Base-by-base conservation (phyloP, 1,140 invertebrate species). In the Pogonomyrmex barbatus region DNA sequence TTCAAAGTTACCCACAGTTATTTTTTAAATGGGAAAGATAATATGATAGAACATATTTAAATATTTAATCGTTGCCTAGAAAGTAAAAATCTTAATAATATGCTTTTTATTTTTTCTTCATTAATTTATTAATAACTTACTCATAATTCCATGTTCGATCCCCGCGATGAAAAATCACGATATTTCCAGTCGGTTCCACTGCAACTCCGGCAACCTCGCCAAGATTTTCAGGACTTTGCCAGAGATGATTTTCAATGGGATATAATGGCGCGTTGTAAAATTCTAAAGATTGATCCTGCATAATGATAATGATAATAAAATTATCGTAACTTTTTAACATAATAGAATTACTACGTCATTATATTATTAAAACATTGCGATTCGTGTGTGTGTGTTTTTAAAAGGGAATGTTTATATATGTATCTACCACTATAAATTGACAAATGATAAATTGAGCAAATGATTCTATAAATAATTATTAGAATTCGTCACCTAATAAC, bases 141-240 rank as follows among this genome's bases (percentile, higher is more conserved):
- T 96, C 96, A 91, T 96, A 96, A 94, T 97, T 96, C 98, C 98
- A 99, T 73, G 97, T 95, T 92, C 97, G 96, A 91, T 97, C 96
- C 60, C 97, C 98, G 73, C 98, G 95, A 94, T 99, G 98, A 94
- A 99, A 99, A 68, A 99, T 96, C 30, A 98, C 97, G 0, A 98
- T 97, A 92, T 98, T 97, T 12, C 97, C 97, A 42, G 96, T 94
- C 10, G 96, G 96, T 95, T 98, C 98, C 12, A 98, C 97, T 4
- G 97, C 96, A 3, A 99, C 97, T 60, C 97, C 98, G 52, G 97
- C 97, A 79, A 99, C 97, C 95, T 99, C 97, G 3, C 98, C 98
- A 39, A 98, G 95, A 88, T 96, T 96, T 63, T 97, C 91, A 10
- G 96, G 95, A 84, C 96, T 95, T 76, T 95, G 95, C 54, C 97